Percentiles rank a stretch among this genome's conserved stretches.
phyloP scores from a whole-genome alignment of 2,888 invertebrate species.

The Luffia ferchaultella region DNA sequence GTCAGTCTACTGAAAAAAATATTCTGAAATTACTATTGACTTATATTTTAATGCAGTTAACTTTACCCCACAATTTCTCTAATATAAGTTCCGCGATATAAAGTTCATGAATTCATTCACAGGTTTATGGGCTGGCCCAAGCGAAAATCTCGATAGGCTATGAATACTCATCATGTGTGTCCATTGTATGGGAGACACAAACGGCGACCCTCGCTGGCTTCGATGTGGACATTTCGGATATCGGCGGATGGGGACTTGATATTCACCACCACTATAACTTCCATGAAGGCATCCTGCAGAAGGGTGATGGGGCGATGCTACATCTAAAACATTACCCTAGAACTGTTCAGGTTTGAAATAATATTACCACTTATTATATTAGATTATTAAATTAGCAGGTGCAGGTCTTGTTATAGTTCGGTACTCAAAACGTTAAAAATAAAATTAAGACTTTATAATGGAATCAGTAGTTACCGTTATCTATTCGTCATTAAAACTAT shows the following conservation, averaged over 20 bases:
- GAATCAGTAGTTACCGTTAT: background rate
- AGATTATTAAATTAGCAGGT: too few species aligned
- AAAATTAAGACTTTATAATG: background rate
- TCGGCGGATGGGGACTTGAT: conserved; percentile 97
- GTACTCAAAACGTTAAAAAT: too few species aligned
- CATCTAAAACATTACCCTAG: conserved; percentile 93
- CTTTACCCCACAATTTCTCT: too few species aligned
- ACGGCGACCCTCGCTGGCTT: conserved; percentile 94
- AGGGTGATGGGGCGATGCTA: conserved; percentile 95
- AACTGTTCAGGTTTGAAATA: conserved; percentile 75
- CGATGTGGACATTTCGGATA: conserved; percentile 95
- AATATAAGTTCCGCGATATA: too few species aligned
- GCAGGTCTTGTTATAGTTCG: too few species aligned
- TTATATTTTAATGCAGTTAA: too few species aligned
- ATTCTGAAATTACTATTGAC: too few species aligned
- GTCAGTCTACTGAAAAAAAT: too few species aligned
- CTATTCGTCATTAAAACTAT: too few species aligned
- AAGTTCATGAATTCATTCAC: conserved; percentile 13
- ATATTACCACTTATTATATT: background rate
- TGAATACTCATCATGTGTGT: conserved; percentile 86
- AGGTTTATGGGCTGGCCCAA: conserved; percentile 84
- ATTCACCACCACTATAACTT: conserved; percentile 99
- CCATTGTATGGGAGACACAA: conserved; percentile 94
- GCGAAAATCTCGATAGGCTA: conserved; percentile 94
- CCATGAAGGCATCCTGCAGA: conserved; percentile 97